These are phyloP conservation scores for Theristicus caerulescens DNA, from an alignment of 2,113 vertebrate species.

Conservation along the genomic window DNA sequence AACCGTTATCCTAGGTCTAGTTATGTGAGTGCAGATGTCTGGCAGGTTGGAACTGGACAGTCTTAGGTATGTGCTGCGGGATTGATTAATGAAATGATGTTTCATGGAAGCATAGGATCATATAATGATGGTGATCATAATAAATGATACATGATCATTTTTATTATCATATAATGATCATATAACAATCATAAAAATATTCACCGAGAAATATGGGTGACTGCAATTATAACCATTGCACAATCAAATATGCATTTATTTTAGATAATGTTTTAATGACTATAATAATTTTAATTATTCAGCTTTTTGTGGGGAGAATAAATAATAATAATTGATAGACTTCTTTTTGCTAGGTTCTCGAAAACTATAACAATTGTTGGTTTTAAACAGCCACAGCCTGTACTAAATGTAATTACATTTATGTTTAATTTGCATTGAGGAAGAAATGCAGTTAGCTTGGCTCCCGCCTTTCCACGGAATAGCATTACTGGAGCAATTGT, in stretches of 20 bases:
- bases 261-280: neutral
- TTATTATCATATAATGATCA: neutral
- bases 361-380: neutral
- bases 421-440: neutral
- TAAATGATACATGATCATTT: neutral
- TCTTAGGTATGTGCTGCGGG: neutral
- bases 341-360: neutral
- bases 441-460: neutral
- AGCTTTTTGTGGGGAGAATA: neutral
- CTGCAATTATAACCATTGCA: neutral
- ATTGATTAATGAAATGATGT: neutral
- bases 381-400: neutral
- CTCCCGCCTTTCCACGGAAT: neutral
- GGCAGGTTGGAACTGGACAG: neutral
- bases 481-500: neutral
- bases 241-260: neutral
- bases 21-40: neutral
- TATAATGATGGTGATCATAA: neutral
- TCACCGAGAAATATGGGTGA: neutral
- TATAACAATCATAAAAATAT: neutral
- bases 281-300: neutral
- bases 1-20: neutral
- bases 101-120: neutral
- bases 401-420: neutral
- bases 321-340: neutral